Conservation (phyloP, 2,797 vertebrate species). For the Parotocinclus haroldoi region DNA sequence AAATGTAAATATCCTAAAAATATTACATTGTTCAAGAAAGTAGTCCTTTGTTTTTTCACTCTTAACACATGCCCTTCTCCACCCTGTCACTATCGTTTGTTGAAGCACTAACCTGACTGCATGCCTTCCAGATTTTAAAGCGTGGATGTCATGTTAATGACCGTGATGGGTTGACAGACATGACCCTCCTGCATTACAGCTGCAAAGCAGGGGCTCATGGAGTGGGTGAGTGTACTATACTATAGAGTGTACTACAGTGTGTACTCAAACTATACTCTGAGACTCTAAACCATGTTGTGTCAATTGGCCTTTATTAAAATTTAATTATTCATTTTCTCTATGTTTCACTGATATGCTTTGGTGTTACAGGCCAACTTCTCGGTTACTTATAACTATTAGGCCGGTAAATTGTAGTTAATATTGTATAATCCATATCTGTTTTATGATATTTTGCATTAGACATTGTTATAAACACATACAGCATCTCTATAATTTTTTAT, state of each 20-base stretch:
- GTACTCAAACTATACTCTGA: background rate
- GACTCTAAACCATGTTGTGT: background rate
- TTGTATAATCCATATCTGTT: background rate
- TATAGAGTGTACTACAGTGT: too few species aligned
- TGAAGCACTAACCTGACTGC: background rate
- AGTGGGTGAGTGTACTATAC: constrained; percentile 77
- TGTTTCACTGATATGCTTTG: too few species aligned
- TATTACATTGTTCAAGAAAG: background rate
- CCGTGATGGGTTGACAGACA: constrained; percentile 88
- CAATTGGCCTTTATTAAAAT: too few species aligned
- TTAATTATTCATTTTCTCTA: too few species aligned
- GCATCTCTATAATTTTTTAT: background rate
- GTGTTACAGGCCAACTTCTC: too few species aligned
- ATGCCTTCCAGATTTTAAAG: constrained; percentile 78
- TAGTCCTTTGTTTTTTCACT: background rate
- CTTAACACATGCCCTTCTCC: too few species aligned
- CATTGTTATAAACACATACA: background rate
- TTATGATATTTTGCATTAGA: background rate
- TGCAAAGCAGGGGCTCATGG: constrained; percentile 91
- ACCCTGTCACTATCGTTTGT: too few species aligned
- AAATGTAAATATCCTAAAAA: background rate
- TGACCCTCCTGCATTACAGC: constrained; percentile 92
- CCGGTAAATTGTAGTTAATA: too few species aligned
- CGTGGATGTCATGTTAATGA: constrained; percentile 90
- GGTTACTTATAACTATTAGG: too few species aligned